Evolutionary conservation across 2,888 invertebrate genomes (phyloP).

Genomic region (Agrochola lota): DNA sequence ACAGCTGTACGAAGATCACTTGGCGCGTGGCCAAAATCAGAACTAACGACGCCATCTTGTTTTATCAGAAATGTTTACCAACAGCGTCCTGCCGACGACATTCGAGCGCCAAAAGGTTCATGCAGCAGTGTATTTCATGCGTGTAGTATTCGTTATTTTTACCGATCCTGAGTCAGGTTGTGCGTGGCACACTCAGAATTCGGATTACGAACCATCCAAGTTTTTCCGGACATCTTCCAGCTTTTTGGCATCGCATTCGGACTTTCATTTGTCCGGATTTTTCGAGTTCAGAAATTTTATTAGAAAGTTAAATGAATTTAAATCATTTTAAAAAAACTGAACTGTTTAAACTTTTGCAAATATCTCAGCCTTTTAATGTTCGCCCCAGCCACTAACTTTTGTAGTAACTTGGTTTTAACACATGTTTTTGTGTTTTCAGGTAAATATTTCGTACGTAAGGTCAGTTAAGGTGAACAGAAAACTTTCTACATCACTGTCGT

Average conservation of each 20-base stretch:
- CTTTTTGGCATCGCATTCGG: background rate
- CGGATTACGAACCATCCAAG: background rate
- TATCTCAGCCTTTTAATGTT: background rate
- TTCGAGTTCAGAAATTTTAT: background rate
- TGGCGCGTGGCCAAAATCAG: no score
- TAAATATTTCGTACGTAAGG: slow-evolving; percentile 56
- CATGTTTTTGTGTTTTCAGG: slow-evolving; percentile 52
- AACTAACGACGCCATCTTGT: background rate
- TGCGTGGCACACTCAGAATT: background rate
- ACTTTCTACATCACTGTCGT: slow-evolving; percentile 65
- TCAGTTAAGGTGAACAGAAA: slow-evolving; percentile 55
- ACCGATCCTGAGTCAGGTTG: background rate
- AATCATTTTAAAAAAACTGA: background rate
- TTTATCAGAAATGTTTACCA: background rate
- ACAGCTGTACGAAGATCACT: background rate
- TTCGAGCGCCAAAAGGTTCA: background rate
- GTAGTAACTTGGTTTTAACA: background rate
- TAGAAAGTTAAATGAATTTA: no score
- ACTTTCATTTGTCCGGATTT: background rate
- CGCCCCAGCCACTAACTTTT: background rate
- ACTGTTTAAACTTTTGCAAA: background rate
- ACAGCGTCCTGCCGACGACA: background rate
- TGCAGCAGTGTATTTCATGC: background rate
- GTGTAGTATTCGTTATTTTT: background rate
- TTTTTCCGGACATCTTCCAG: no score